These are phyloP conservation scores for Rhineura floridana DNA, from an alignment of 2,113 vertebrate genomes.

Conservation along the genomic window DNA sequence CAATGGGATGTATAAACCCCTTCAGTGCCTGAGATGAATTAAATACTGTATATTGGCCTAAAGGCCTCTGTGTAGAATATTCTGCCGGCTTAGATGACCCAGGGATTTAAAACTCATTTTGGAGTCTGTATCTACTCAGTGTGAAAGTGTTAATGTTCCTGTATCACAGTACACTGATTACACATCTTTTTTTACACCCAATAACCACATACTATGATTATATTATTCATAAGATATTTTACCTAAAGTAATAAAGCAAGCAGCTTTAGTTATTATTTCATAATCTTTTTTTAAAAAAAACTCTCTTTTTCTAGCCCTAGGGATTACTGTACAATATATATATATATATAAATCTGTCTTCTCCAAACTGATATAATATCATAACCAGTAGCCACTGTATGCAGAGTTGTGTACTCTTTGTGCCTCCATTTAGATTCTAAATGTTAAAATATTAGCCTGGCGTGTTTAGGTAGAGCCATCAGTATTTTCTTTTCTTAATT, in stretches of 20 bases:
- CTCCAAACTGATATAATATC: constrained; percentile 53
- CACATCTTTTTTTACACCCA: constrained; percentile 74
- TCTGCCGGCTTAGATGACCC: constrained; percentile 70
- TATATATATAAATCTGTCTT: constrained; percentile 60
- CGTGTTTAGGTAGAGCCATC: constrained; percentile 8
- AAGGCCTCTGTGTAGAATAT: constrained; percentile 71
- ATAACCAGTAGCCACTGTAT: constrained; percentile 25
- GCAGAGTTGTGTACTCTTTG: constrained; percentile 26
- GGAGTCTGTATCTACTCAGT: constrained; percentile 61
- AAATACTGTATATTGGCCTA: constrained; percentile 79
- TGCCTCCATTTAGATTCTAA: constrained; percentile 8
- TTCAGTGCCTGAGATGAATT: constrained; percentile 72
- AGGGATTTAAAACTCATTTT: constrained; percentile 66
- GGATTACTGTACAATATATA: constrained; percentile 73
- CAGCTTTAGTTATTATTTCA: constrained; percentile 77
- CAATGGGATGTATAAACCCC: constrained; percentile 59
- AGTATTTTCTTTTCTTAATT: constrained; percentile 48
- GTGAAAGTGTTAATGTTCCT: constrained; percentile 66
- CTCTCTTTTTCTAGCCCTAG: constrained; percentile 65
- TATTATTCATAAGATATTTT: constrained; percentile 80
- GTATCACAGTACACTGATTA: constrained; percentile 59
- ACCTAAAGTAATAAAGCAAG: constrained; percentile 79
- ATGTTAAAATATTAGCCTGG: constrained; percentile 3
- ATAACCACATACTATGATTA: constrained; percentile 78
- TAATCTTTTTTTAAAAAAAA: constrained; percentile 67